Evolutionary conservation across 2,888 invertebrate genomes (phyloP).

Genomic region (Amblyteles armatorius): DNA sequence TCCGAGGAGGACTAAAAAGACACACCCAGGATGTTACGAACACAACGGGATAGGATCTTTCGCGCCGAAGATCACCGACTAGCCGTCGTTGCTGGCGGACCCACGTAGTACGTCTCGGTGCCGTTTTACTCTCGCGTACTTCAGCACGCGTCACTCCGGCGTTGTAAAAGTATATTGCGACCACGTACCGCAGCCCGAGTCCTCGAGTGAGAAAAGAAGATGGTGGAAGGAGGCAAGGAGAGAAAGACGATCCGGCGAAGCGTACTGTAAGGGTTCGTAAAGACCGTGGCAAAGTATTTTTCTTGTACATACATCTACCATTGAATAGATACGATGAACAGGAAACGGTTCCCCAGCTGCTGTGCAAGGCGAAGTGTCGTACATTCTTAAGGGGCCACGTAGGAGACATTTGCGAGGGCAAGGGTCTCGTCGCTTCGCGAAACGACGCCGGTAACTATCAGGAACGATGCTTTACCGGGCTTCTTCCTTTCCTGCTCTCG

Average conservation of each 20-base stretch:
- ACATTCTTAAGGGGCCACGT: conserved; percentile 66
- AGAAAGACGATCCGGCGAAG: conserved; percentile 48
- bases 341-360: conserved; percentile 52
- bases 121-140: conserved; percentile 66
- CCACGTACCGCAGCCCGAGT: conserved; percentile 55
- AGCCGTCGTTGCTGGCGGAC: conserved; percentile 43
- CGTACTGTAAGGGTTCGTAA: conserved; percentile 49
- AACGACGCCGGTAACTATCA: conserved; percentile 67
- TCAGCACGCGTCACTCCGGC: conserved; percentile 69
- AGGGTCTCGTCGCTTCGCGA: conserved; percentile 63
- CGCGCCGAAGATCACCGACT: conserved; percentile 67
- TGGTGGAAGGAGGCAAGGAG: conserved; percentile 13
- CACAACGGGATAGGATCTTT: conserved; percentile 19
- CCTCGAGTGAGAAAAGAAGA: conserved; percentile 29
- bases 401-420: conserved; percentile 63
- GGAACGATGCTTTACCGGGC: conserved; percentile 60
- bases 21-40: conserved; percentile 28
- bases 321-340: conserved; percentile 24
- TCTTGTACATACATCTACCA: conserved; percentile 30
- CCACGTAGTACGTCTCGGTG: conserved; percentile 13
- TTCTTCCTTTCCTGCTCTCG: conserved; percentile 19
- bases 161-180: conserved; percentile 73
- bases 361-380: conserved; percentile 51
- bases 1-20: neutral
- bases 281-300: conserved; percentile 62